A percentile compares a stretch with the other conserved stretches of the same genome.
These are phyloP conservation scores for Azemiops feae DNA, from an alignment of 2,113 vertebrate species.

Conservation along the genomic window DNA sequence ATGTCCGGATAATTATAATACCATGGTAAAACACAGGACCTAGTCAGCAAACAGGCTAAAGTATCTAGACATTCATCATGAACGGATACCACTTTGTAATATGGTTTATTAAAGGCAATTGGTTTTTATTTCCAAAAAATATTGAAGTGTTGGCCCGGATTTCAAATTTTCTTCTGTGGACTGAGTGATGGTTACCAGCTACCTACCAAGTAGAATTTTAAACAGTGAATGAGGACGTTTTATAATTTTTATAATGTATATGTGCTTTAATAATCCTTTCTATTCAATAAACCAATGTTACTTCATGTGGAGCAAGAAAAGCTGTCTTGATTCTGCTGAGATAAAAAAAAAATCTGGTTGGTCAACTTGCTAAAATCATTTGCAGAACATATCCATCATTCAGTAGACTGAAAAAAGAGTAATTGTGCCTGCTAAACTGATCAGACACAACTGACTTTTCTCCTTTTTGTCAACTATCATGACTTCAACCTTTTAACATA, in stretches of 20 bases:
- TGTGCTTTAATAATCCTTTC: neutral
- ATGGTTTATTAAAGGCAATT: neutral
- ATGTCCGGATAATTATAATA: neutral
- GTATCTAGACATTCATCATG: neutral
- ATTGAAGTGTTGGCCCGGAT: neutral
- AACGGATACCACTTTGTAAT: neutral
- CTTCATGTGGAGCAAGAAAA: neutral
- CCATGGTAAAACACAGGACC: neutral
- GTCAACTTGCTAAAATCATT: neutral
- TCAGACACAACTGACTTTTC: neutral
- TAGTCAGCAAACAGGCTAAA: neutral
- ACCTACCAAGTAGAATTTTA: neutral
- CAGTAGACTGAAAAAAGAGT: neutral
- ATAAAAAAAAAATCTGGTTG: neutral
- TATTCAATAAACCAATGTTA: neutral
- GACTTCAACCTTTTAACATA: neutral
- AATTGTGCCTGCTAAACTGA: neutral
- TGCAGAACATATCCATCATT: neutral
- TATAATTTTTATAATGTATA: neutral
- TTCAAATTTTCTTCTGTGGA: neutral
- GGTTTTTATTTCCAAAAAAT: neutral
- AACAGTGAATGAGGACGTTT: neutral
- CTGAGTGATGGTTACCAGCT: neutral
- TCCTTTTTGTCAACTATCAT: neutral
- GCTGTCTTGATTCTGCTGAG: neutral